phyloP scores from a whole-genome alignment of 2,888 invertebrate species.

The Megaustenia siamemsis region DNA sequence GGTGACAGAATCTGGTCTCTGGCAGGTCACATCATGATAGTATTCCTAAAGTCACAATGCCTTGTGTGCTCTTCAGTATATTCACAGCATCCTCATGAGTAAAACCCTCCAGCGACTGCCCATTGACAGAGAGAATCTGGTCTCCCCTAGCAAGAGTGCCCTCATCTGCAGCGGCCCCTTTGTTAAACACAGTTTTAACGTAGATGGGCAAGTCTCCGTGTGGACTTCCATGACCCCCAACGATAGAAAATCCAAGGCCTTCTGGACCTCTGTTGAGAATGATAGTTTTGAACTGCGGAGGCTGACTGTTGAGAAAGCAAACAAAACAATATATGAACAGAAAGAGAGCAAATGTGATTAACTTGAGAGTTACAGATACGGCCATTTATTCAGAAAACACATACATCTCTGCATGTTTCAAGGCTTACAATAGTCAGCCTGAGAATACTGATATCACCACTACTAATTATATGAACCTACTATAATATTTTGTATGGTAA shows the following conservation, averaged over 20 bases:
- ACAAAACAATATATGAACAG: not conserved
- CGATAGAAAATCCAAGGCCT: slow-evolving; percentile 83
- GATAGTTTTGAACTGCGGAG: slow-evolving; percentile 77
- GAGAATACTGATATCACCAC: no score
- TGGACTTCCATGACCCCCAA: slow-evolving; percentile 82
- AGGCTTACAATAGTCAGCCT: no score
- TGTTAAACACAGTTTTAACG: slow-evolving; percentile 82
- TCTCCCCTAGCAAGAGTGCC: slow-evolving; percentile 95
- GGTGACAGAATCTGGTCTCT: no score
- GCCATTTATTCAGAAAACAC: no score
- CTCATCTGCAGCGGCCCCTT: slow-evolving; percentile 90
- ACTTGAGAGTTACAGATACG: no score
- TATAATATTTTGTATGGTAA: no score
- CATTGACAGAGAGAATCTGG: slow-evolving; percentile 93
- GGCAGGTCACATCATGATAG: slow-evolving; percentile 72
- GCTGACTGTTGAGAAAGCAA: slow-evolving; percentile 60
- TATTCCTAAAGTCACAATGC: slow-evolving; percentile 82
- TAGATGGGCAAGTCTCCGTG: slow-evolving; percentile 83
- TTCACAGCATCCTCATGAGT: slow-evolving; percentile 91
- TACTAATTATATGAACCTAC: no score
- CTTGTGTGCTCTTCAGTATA: slow-evolving; percentile 86
- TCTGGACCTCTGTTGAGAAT: slow-evolving; percentile 81
- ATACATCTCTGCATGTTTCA: no score
- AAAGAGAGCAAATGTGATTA: no score
- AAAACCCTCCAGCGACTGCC: slow-evolving; percentile 84